These are phyloP conservation scores for Allophyes oxyacanthae DNA, from an alignment of 2,888 invertebrate species.

Conservation along the genomic window DNA sequence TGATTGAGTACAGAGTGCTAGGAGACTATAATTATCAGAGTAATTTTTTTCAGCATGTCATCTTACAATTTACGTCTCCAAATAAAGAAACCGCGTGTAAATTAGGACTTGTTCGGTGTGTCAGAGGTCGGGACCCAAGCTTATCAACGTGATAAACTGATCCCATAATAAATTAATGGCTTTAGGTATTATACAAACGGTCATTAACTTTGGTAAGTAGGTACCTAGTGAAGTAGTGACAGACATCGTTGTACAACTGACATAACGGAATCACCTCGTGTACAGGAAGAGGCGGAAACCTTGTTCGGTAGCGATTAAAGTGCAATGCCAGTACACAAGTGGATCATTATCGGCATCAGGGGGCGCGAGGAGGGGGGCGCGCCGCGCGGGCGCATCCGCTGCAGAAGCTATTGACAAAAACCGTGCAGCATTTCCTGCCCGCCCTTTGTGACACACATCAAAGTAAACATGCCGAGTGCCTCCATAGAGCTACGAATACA, in stretches of 20 bases:
- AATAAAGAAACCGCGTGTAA: constrained; percentile 7
- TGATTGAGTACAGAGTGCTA: no score
- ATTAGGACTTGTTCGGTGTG: constrained; percentile 3
- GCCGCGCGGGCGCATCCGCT: constrained; percentile 48
- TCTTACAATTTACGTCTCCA: background rate
- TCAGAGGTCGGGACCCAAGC: constrained; percentile 5
- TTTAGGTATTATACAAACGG: background rate
- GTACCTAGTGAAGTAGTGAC: background rate
- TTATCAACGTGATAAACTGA: constrained; percentile 14
- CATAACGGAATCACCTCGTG: constrained; percentile 27
- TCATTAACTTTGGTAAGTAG: background rate
- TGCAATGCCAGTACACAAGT: constrained; percentile 29
- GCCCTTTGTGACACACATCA: constrained; percentile 18
- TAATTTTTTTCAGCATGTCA: background rate
- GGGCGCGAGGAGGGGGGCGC: background rate
- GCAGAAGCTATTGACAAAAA: constrained; percentile 44
- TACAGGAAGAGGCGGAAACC: constrained; percentile 42
- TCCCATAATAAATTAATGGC: constrained; percentile 7
- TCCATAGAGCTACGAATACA: background rate
- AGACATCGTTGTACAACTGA: constrained; percentile 4
- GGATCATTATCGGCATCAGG: constrained; percentile 27
- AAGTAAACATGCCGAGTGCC: background rate
- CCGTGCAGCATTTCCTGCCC: constrained; percentile 42
- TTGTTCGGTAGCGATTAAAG: constrained; percentile 31
- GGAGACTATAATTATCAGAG: no score